These are phyloP conservation scores for Barnardius zonarius DNA, from an alignment of 2,113 vertebrate species.

Conservation along the genomic window DNA sequence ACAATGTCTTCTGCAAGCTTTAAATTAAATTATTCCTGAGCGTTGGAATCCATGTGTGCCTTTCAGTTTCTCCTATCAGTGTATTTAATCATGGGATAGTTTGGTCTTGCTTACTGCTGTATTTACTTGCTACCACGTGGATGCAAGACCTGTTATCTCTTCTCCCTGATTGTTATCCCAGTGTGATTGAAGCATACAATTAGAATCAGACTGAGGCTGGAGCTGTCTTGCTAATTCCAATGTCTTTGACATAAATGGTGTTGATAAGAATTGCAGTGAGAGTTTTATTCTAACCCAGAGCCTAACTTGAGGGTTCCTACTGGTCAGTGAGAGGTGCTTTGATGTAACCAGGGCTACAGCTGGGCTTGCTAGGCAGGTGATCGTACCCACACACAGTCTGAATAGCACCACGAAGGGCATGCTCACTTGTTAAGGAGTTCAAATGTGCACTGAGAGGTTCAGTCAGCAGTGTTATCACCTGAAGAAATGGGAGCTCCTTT, in stretches of 20 bases:
- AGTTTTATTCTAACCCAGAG: background rate
- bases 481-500: background rate
- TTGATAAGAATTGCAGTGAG: background rate
- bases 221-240: background rate
- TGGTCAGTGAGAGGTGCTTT: too few species aligned
- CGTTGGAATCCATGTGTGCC: background rate
- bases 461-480: too few species aligned
- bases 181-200: background rate
- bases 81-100: background rate
- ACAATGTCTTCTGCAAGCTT: background rate
- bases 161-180: background rate
- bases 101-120: background rate
- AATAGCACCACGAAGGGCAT: background rate
- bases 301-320: background rate
- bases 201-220: too few species aligned
- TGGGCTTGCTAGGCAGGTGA: background rate
- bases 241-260: too few species aligned
- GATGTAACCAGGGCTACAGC: background rate
- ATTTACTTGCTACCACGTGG: background rate
- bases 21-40: background rate
- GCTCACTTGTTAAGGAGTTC: background rate
- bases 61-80: background rate
- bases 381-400: rapidly evolving
- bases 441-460: too few species aligned
- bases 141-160: background rate